These are phyloP conservation scores for Dendrocincla fuliginosa DNA, from an alignment of 2,797 vertebrate genomes.

Conservation along the genomic window DNA sequence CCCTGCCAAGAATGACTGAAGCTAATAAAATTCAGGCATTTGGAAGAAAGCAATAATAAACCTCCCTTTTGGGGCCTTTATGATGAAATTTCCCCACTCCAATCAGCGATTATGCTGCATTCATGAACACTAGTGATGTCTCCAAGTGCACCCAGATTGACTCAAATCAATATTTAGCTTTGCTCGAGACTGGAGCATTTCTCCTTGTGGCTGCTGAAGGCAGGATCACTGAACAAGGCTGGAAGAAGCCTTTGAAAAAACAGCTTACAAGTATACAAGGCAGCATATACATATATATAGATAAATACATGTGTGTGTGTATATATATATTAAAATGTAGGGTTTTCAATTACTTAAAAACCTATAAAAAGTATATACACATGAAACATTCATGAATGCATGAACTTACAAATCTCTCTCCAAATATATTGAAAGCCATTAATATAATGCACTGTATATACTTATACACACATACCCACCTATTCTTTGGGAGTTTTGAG, in stretches of 20 bases:
- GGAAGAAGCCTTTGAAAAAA: conserved; percentile 10
- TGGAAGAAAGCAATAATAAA: conserved; percentile 71
- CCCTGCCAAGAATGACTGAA: conserved; percentile 72
- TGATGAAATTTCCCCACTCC: conserved; percentile 70
- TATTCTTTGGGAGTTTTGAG: background rate
- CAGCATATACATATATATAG: background rate
- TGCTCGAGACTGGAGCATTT: background rate
- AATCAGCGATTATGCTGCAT: conserved; percentile 62
- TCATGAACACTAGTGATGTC: conserved; percentile 55
- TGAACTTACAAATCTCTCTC: background rate
- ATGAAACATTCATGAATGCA: background rate
- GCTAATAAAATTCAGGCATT: conserved; percentile 71
- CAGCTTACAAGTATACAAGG: background rate
- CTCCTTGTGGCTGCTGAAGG: conserved; percentile 9
- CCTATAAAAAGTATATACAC: background rate
- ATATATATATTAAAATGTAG: background rate
- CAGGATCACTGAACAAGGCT: background rate
- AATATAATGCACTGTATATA: background rate
- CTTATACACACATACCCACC: background rate
- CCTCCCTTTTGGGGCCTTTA: conserved; percentile 70
- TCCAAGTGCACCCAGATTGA: conserved; percentile 59
- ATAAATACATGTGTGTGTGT: no score
- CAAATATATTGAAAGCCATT: background rate
- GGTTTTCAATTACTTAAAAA: background rate
- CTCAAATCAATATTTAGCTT: conserved; percentile 67